Conservation (phyloP, 2,113 vertebrate genomes). For the Fregetta grallaria region DNA sequence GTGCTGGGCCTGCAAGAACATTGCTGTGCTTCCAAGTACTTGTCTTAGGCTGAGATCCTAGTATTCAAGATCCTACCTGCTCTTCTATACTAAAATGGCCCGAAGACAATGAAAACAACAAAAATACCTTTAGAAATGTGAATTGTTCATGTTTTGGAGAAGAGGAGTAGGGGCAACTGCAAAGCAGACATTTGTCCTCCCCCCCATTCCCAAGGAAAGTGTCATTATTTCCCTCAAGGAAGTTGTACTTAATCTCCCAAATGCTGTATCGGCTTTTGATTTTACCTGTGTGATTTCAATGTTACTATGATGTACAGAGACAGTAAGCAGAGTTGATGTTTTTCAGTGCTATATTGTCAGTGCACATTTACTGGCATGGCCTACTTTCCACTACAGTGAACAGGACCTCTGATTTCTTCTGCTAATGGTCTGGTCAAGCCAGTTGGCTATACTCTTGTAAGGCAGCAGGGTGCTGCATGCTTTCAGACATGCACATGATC, state of each 20-base stretch:
- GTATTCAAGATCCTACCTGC: background rate
- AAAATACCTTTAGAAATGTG: background rate
- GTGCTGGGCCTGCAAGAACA: background rate
- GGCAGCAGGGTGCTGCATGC: background rate
- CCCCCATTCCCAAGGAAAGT: background rate
- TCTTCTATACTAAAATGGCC: background rate
- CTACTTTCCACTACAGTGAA: background rate
- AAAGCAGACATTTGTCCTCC: background rate
- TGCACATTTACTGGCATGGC: background rate
- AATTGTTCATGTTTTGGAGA: background rate
- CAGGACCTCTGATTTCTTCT: background rate
- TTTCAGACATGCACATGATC: background rate
- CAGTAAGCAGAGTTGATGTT: background rate
- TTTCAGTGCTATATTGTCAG: background rate
- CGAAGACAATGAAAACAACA: background rate
- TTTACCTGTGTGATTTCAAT: background rate
- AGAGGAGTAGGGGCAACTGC: background rate
- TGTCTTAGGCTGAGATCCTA: background rate
- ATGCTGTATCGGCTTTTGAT: background rate
- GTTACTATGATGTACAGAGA: background rate
- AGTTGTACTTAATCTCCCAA: background rate
- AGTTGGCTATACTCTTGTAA: background rate
- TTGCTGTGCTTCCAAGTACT: background rate
- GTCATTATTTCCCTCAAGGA: background rate
- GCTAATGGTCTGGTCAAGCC: background rate